Conservation (phyloP, 2,797 vertebrate genomes). For the Pagetopsis macropterus region DNA sequence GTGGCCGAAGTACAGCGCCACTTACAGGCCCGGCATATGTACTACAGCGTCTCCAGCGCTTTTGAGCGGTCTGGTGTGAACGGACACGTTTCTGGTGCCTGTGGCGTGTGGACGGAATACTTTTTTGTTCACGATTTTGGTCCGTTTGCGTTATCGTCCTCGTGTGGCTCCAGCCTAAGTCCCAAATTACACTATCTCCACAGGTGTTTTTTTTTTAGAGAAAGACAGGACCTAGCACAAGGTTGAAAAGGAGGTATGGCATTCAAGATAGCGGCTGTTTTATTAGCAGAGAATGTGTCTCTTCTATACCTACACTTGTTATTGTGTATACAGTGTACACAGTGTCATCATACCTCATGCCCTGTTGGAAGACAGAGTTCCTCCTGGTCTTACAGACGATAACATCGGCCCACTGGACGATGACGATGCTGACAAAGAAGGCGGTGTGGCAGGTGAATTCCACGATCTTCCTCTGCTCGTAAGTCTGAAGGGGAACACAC, state of each 20-base stretch:
- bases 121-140: too few species aligned
- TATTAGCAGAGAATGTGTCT: background rate
- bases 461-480: conserved; percentile 92
- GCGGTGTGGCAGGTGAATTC: conserved; percentile 97
- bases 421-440: conserved; percentile 96
- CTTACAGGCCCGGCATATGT: too few species aligned
- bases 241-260: conserved; percentile 2
- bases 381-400: conserved; percentile 97
- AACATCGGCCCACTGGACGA: conserved; percentile 97
- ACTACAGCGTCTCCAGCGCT: too few species aligned
- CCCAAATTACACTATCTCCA: too few species aligned
- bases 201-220: background rate
- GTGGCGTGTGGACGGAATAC: too few species aligned
- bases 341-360: conserved; percentile 86
- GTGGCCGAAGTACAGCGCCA: too few species aligned
- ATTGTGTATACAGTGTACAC: background rate
- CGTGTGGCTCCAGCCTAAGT: background rate
- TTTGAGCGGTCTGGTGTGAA: too few species aligned
- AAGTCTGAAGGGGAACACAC: conserved; percentile 83
- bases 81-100: too few species aligned
- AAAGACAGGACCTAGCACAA: background rate
- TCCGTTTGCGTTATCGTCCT: too few species aligned
- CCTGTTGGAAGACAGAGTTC: conserved; percentile 96
- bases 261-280: conserved; percentile 1
- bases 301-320: background rate